Percentiles rank a stretch among this genome's conserved stretches.
Evolutionary conservation across 2,113 vertebrate species (phyloP).

Genomic region (Hydrolagus affinis): DNA sequence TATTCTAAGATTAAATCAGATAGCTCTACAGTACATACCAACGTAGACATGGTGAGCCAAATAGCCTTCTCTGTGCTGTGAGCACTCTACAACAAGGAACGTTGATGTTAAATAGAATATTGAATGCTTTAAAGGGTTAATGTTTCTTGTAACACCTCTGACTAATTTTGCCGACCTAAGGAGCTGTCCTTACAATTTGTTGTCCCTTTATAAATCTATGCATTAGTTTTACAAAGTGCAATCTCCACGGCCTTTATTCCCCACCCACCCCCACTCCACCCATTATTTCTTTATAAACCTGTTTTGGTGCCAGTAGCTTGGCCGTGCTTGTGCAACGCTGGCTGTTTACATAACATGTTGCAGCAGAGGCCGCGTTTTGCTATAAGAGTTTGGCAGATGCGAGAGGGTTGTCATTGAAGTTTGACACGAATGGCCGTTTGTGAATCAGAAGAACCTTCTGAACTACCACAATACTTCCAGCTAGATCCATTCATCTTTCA

Average conservation of each 20-base stretch:
- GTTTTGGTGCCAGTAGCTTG: neutral
- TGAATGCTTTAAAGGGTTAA: neutral
- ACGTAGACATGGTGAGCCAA: no score
- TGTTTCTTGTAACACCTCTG: neutral
- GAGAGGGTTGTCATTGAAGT: neutral
- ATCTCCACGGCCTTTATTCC: neutral
- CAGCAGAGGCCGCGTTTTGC: neutral
- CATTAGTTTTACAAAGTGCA: neutral
- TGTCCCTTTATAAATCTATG: neutral
- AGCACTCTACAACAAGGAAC: no score
- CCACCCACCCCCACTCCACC: no score
- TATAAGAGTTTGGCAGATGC: neutral
- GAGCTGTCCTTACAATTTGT: neutral
- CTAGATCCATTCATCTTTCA: neutral
- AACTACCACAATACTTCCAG: neutral
- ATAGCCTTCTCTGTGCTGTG: no score
- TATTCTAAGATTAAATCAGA: no score
- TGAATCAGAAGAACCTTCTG: neutral
- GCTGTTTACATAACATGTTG: neutral
- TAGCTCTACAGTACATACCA: no score
- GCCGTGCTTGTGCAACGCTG: no score
- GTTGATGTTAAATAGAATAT: no score
- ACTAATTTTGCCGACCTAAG: neutral
- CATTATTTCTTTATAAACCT: neutral
- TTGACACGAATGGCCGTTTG: no score